These are phyloP conservation scores for Molanna angustata DNA, from an alignment of 2,888 invertebrate genomes.

Conservation along the genomic window DNA sequence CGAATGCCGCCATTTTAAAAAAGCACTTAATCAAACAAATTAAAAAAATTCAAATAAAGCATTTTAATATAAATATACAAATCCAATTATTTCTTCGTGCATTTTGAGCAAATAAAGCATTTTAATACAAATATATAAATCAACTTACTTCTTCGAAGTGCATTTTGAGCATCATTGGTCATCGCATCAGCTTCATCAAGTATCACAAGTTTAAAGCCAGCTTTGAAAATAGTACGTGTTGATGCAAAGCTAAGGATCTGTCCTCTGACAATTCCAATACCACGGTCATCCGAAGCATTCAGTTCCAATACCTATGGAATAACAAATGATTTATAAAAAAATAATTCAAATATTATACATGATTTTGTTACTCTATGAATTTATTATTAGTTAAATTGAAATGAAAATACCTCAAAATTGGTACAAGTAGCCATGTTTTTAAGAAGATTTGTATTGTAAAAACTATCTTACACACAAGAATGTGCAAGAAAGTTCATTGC, in stretches of 20 bases:
- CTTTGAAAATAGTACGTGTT: slow-evolving; percentile 91
- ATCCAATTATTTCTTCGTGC: too few species aligned
- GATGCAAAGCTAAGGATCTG: slow-evolving; percentile 96
- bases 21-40: too few species aligned
- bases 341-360: neutral
- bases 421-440: too few species aligned
- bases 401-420: too few species aligned
- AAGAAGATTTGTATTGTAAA: too few species aligned
- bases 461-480: too few species aligned
- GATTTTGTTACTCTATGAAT: too few species aligned
- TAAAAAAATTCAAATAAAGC: too few species aligned
- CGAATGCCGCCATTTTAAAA: too few species aligned
- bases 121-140: neutral
- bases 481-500: too few species aligned
- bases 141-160: slow-evolving; percentile 81
- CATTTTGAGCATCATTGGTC: slow-evolving; percentile 99
- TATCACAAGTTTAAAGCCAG: slow-evolving; percentile 92
- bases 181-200: slow-evolving; percentile 99
- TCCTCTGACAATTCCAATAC: slow-evolving; percentile 91
- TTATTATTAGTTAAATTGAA: too few species aligned
- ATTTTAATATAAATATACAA: too few species aligned
- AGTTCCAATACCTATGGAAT: slow-evolving; percentile 72
- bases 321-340: neutral
- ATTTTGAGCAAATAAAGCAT: neutral
- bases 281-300: slow-evolving; percentile 98